A percentile compares a stretch with the other conserved stretches of the same genome.
Conservation (phyloP, 1,140 invertebrate species). For the Bombus ignitus region DNA sequence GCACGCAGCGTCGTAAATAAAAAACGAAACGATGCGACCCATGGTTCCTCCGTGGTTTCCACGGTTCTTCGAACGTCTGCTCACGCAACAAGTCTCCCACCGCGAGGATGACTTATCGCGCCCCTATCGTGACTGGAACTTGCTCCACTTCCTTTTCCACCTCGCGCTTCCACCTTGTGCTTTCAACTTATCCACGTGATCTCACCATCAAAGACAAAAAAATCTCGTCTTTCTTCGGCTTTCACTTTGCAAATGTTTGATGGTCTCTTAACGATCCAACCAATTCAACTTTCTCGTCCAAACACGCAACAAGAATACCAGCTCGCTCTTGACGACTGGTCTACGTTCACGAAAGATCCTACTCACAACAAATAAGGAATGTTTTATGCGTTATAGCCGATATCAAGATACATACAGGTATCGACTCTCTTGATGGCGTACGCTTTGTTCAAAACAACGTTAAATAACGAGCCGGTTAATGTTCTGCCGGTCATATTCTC, state of each 20-base stretch:
- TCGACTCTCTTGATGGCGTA: constrained; percentile 25
- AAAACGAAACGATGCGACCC: constrained; percentile 21
- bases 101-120: constrained; percentile 63
- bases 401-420: constrained; percentile 54
- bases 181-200: background rate
- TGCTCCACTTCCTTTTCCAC: constrained; percentile 34
- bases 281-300: background rate
- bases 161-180: background rate
- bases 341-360: constrained; percentile 37
- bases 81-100: constrained; percentile 66
- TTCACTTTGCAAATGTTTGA: background rate
- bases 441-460: constrained; percentile 76
- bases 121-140: constrained; percentile 47
- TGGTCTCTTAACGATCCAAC: background rate
- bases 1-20: constrained; percentile 37
- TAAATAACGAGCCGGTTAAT: constrained; percentile 27
- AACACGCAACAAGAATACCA: too few species aligned
- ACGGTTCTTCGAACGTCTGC: constrained; percentile 39
- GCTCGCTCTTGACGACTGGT: background rate
- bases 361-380: constrained; percentile 73
- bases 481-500: background rate
- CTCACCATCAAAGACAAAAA: background rate
- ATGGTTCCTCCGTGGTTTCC: constrained; percentile 11
- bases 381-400: constrained; percentile 68
- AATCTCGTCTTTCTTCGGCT: background rate